phyloP scores from a whole-genome alignment of 2,888 invertebrate genomes.

The Falcaria lacertinaria region DNA sequence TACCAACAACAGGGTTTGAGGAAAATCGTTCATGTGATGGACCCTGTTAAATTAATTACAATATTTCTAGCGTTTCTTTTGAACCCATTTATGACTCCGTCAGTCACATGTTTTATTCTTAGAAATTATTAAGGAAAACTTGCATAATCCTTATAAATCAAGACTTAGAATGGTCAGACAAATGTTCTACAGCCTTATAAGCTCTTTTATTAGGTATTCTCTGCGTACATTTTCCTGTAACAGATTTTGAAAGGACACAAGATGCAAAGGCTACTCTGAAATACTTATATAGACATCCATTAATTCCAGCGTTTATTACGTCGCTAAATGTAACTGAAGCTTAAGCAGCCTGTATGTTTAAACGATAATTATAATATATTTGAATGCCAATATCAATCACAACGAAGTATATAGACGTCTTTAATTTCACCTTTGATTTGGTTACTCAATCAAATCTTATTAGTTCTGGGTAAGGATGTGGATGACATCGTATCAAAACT shows the following conservation, averaged over 20 bases:
- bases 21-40: no score
- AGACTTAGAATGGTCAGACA: constrained; percentile 1
- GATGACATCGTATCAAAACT: no score
- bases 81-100: neutral
- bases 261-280: neutral
- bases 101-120: constrained; percentile 20
- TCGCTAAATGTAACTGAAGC: neutral
- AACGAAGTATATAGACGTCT: no score
- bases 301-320: neutral
- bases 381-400: no score
- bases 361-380: neutral
- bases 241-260: neutral
- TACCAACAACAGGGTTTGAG: no score
- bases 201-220: constrained; percentile 1
- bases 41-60: no score
- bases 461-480: no score
- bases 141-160: constrained; percentile 1
- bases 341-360: neutral
- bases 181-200: constrained; percentile 4
- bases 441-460: no score
- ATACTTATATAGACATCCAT: neutral
- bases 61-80: no score
- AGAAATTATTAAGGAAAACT: constrained; percentile 23
- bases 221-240: neutral
- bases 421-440: no score